Evolutionary conservation across 2,113 vertebrate genomes (phyloP).

Genomic region (Mesoclemmys tuberculata): DNA sequence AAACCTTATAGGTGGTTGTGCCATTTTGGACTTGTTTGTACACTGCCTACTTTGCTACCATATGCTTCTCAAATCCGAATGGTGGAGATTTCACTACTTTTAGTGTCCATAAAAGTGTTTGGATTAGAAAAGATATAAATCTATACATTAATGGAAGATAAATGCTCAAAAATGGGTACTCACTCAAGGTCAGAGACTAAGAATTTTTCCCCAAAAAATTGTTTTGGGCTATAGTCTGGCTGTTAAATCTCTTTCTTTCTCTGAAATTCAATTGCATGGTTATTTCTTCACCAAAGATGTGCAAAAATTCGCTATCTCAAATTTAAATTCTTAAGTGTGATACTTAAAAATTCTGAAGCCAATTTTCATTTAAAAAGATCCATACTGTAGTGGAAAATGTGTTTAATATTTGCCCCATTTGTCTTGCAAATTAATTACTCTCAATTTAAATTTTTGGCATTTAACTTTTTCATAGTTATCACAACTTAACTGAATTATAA

Average conservation of each 20-base stretch:
- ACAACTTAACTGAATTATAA: neutral
- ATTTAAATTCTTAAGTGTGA: slow-evolving; percentile 12
- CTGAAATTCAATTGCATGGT: slow-evolving; percentile 24
- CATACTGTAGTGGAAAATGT: slow-evolving; percentile 22
- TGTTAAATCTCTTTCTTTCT: neutral
- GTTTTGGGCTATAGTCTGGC: neutral
- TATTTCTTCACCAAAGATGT: slow-evolving; percentile 36
- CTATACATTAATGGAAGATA: neutral
- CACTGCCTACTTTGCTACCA: neutral
- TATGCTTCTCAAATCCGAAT: neutral
- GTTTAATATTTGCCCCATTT: slow-evolving; percentile 43
- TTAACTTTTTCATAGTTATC: neutral
- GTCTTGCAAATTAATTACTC: neutral
- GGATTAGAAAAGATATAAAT: neutral
- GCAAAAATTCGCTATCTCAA: slow-evolving; percentile 34
- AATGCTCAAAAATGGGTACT: neutral
- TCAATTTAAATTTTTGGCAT: neutral
- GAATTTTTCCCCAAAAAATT: neutral
- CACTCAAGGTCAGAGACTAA: neutral
- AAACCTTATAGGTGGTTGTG: fast-evolving
- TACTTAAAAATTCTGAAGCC: slow-evolving; percentile 37
- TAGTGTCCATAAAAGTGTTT: neutral
- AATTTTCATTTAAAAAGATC: slow-evolving; percentile 46
- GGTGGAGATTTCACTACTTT: neutral
- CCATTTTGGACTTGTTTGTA: fast-evolving